Conservation (phyloP, 2,113 vertebrate genomes). For the Rhea americana region DNA sequence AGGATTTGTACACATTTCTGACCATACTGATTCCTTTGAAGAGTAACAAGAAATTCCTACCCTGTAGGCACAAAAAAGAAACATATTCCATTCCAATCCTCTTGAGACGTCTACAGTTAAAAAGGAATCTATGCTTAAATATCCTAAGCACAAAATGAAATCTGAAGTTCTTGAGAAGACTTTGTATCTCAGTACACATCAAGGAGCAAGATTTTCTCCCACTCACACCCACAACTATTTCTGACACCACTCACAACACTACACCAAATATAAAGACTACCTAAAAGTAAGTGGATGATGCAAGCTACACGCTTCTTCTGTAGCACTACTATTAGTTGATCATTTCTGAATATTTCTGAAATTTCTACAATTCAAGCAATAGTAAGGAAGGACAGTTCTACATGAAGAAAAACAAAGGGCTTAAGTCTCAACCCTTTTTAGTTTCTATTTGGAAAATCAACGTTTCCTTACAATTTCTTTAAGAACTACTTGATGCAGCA, state of each 20-base stretch:
- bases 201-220: not conserved
- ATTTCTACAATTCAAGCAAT: not conserved
- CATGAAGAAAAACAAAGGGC: not conserved
- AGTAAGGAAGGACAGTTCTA: not conserved
- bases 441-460: not conserved
- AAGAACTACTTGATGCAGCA: not conserved
- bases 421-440: not conserved
- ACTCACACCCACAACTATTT: not conserved
- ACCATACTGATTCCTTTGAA: not conserved
- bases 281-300: not conserved
- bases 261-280: not conserved
- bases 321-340: not conserved
- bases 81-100: not conserved
- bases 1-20: not conserved
- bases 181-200: not conserved
- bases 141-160: not conserved
- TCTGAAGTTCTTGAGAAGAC: not conserved
- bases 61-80: not conserved
- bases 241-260: not conserved
- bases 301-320: not conserved
- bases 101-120: not conserved
- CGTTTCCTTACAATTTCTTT: not conserved
- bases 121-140: not conserved
- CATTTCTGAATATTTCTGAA: not conserved
- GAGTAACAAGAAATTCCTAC: conserved; percentile 22